phyloP scores from a whole-genome alignment of 2,888 invertebrate genomes.

The Bellardia bayeri region DNA sequence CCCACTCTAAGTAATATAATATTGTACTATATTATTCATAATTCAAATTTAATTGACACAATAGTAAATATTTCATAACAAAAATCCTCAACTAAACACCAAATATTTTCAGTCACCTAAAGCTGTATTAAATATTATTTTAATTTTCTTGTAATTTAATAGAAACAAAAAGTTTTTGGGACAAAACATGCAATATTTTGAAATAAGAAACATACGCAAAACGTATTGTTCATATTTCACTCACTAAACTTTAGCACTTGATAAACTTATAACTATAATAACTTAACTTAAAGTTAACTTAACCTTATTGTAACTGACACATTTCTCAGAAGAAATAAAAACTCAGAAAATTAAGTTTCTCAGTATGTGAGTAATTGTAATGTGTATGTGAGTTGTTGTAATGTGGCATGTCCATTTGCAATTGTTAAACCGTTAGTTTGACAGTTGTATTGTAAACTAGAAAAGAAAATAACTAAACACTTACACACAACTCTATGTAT shows the following conservation, averaged over 20 bases:
- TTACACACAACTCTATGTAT: background rate
- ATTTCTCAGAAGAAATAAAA: conserved; percentile 9
- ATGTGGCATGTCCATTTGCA: conserved; percentile 47
- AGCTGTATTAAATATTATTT: conserved; percentile 7
- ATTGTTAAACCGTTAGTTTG: conserved; percentile 49
- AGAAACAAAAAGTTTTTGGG: conserved; percentile 16
- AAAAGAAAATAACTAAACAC: background rate
- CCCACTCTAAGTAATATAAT: background rate
- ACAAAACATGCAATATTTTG: conserved; percentile 46
- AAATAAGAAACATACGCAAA: conserved; percentile 48
- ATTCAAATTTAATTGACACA: background rate
- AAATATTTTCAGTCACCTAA: conserved; percentile 25
- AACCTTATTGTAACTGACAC: conserved; percentile 37
- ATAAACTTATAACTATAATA: conserved; percentile 10
- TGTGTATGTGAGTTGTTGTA: conserved; percentile 1
- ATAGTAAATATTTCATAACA: conserved; percentile 2
- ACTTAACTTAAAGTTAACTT: background rate
- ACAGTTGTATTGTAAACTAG: conserved; percentile 38
- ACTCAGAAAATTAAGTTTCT: background rate
- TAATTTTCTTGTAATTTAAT: conserved; percentile 8
- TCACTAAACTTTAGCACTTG: conserved; percentile 1
- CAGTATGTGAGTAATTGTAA: background rate
- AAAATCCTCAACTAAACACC: background rate
- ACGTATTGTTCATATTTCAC: conserved; percentile 41
- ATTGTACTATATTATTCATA: background rate